A percentile compares a stretch with the other conserved stretches of the same genome.
Conservation (phyloP, 2,888 invertebrate genomes). For the Oxystoma pomonae region DNA sequence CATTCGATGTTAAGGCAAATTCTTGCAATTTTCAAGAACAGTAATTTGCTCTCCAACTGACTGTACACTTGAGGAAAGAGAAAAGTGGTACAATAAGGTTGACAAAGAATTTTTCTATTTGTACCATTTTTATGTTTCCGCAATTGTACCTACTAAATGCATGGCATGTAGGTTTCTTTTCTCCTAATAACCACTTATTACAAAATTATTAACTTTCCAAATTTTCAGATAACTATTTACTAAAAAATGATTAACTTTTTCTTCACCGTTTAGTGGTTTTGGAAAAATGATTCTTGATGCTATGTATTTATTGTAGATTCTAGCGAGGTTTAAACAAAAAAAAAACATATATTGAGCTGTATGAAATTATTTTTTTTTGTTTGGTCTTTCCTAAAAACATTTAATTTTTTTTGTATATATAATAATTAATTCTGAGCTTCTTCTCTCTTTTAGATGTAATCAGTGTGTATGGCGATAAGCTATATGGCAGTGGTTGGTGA, state of each 20-base stretch:
- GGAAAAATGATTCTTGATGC: not conserved
- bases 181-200: conserved; percentile 23
- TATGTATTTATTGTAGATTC: not conserved
- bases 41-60: no score
- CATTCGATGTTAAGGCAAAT: no score
- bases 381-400: conserved; percentile 20
- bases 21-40: no score
- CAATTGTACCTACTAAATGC: conserved; percentile 13
- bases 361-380: conserved; percentile 19
- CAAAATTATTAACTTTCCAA: conserved; percentile 17
- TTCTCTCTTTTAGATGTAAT: conserved; percentile 72
- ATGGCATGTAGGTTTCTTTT: conserved; percentile 23
- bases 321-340: not conserved
- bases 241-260: conserved; percentile 4
- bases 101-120: not conserved
- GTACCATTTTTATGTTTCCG: not conserved
- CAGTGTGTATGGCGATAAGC: conserved; percentile 83
- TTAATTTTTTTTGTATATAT: conserved; percentile 21
- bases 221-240: conserved; percentile 8
- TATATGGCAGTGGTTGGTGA: conserved; percentile 40
- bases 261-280: not conserved
- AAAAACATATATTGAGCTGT: no score
- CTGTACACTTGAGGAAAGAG: no score
- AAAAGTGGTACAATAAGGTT: no score
- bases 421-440: conserved; percentile 22